Evolutionary conservation across 2,113 vertebrate genomes (phyloP).

Genomic region (Bubo bubo): DNA sequence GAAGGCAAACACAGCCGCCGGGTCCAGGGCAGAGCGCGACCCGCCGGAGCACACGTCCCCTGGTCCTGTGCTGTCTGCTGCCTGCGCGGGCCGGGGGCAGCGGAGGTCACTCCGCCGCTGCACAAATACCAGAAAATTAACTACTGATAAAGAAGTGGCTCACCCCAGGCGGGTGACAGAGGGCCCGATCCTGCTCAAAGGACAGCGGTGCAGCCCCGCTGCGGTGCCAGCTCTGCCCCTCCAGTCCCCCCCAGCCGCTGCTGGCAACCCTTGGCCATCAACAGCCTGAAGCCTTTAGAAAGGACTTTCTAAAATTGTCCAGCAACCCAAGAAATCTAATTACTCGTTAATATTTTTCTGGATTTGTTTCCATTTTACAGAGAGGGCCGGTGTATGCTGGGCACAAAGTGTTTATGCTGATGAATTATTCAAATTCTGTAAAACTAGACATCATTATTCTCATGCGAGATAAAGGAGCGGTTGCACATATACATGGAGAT

Average conservation of each 20-base stretch:
- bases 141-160: not conserved
- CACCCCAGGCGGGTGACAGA: accelerated
- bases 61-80: not conserved
- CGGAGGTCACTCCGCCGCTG: accelerated
- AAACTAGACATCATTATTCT: conserved; percentile 13
- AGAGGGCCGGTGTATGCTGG: accelerated
- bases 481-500: not conserved
- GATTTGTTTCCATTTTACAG: not conserved
- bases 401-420: not conserved
- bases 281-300: not conserved
- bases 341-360: accelerated
- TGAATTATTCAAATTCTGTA: conserved; percentile 51
- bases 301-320: accelerated
- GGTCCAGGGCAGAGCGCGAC: accelerated
- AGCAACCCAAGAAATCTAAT: accelerated
- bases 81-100: not conserved
- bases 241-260: not conserved
- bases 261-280: accelerated
- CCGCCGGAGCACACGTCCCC: not conserved
- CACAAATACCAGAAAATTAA: not conserved
- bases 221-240: not conserved
- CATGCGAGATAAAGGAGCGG: not conserved
- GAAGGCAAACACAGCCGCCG: accelerated
- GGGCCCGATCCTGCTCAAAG: not conserved
- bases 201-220: not conserved